phyloP scores from a whole-genome alignment of 2,888 invertebrate genomes.

The Melanostoma mellinum region DNA sequence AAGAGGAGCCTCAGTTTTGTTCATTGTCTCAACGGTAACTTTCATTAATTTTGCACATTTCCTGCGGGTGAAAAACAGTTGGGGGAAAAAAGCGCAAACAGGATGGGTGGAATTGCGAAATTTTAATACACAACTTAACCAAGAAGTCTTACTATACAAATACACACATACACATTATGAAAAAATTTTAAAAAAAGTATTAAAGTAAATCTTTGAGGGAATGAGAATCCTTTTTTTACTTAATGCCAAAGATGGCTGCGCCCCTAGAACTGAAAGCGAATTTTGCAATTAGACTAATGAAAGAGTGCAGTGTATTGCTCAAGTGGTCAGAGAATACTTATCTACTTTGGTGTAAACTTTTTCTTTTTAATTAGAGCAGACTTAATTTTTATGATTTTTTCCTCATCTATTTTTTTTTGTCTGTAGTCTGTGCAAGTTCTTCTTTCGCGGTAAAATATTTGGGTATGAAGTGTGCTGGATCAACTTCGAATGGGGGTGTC shows the following conservation, averaged over 20 bases:
- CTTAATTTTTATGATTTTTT: constrained; percentile 32
- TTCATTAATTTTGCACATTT: constrained; percentile 56
- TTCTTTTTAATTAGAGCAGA: constrained; percentile 49
- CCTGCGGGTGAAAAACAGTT: background rate
- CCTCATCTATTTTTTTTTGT: constrained; percentile 19
- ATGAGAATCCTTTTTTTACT: constrained; percentile 5
- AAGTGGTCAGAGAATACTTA: constrained; percentile 65
- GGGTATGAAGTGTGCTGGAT: constrained; percentile 23
- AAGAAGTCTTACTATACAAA: constrained; percentile 4
- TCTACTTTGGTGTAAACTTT: constrained; percentile 51
- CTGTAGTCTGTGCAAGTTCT: background rate
- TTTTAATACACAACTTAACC: background rate
- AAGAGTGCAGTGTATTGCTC: constrained; percentile 46
- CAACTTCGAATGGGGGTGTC: constrained; percentile 10
- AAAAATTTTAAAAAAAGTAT: constrained; percentile 5
- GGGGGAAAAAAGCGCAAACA: too few species aligned
- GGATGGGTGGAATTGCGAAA: constrained; percentile 10
- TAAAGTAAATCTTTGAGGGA: constrained; percentile 52
- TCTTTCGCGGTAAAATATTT: constrained; percentile 18
- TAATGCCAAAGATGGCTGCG: background rate
- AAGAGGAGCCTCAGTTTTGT: constrained; percentile 27
- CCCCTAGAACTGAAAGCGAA: constrained; percentile 27
- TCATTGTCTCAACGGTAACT: constrained; percentile 52
- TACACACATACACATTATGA: background rate
- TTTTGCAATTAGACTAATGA: constrained; percentile 61